Evolutionary conservation across 53 echinoderm and acorn worm species (phyloP), one percentile per base, ranked within the genome.

Genomic region (Luidia sarsii): DNA sequence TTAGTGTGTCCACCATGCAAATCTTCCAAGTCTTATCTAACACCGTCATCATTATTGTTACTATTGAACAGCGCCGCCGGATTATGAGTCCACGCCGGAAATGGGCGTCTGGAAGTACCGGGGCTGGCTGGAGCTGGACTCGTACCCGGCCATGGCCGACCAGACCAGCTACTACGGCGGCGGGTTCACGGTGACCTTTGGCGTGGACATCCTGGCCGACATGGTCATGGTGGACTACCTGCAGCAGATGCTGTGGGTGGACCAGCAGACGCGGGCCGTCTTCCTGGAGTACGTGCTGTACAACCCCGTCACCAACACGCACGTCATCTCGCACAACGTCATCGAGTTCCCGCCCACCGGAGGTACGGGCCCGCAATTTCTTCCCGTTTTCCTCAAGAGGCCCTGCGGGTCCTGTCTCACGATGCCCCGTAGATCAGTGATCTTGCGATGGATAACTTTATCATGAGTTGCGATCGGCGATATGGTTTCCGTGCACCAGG

Each of bases 241-340:
- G 5, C 46, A 39, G 8, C 71, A 86, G 18, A 79, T 48, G 10
- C 62, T 39, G 65, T 94, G 94, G 94, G 73, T 94, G 21, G 94
- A 94, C 43, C 91, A 91, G 67, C 85, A 85, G 59, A 94, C 94
- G 0, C 52, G 94, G 23, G 94, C 91, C 0, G 80, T 94, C 16
- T 91, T 94, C 65, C 30, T 94, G 7, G 94, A 94, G 83, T 91
- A 83, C 33, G 72, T 85, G 0, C 35, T 94, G 11, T 94, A 94
- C 80, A 94, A 94, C 37, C 94, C 94, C 8, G 67, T 74, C 11
- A 57, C 60, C 52, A 94, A 94, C 49, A 65, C 79, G 21, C 91
- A 91, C 45, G 68, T 89, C 3, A 33, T 94, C 7, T 68, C 83
- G 2, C 86, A 82, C 48, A 71, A 67, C 39, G 39, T 89, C 8